Percentiles rank a stretch among this genome's conserved stretches.
Evolutionary conservation across 2,113 vertebrate genomes (phyloP).

Genomic region (Australoheros scitulus): DNA sequence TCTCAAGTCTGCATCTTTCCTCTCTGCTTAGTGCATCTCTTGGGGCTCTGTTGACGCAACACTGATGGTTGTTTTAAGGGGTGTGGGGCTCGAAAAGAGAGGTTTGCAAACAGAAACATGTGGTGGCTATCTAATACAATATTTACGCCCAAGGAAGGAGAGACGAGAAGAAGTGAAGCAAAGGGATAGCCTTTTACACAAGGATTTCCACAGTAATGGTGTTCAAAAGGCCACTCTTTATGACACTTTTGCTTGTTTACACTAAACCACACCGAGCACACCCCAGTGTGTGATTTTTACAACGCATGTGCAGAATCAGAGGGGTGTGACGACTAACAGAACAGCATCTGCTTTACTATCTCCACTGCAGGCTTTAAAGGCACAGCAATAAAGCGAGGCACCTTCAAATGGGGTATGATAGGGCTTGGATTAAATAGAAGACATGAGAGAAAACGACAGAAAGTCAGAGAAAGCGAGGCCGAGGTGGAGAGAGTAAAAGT

Average conservation of each 20-base stretch:
- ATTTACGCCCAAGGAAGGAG: slow-evolving; percentile 44
- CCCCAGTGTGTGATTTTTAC: neutral
- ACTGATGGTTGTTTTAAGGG: slow-evolving; percentile 54
- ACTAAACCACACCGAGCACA: neutral
- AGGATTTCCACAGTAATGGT: neutral
- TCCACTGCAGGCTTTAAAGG: neutral
- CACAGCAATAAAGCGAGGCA: neutral
- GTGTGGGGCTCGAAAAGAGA: slow-evolving; percentile 62
- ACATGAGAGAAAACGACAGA: neutral
- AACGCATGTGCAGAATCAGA: neutral
- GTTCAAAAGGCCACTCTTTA: neutral
- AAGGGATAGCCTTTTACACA: neutral
- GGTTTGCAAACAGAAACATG: slow-evolving; percentile 66
- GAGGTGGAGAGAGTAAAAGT: neutral
- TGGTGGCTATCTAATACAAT: slow-evolving; percentile 51
- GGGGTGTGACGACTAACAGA: neutral
- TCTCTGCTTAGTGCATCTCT: slow-evolving; percentile 29
- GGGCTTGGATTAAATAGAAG: neutral
- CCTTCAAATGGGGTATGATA: neutral
- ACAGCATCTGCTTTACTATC: accelerated
- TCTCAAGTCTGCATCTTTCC: slow-evolving; percentile 20
- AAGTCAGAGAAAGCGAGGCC: neutral
- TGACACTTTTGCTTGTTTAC: neutral
- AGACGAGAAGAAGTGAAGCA: slow-evolving; percentile 3
- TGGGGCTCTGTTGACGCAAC: slow-evolving; percentile 42